Evolutionary conservation across 2,113 vertebrate species (phyloP), one percentile per base, ranked within the genome.

Genomic region (Epinephelus lanceolatus): DNA sequence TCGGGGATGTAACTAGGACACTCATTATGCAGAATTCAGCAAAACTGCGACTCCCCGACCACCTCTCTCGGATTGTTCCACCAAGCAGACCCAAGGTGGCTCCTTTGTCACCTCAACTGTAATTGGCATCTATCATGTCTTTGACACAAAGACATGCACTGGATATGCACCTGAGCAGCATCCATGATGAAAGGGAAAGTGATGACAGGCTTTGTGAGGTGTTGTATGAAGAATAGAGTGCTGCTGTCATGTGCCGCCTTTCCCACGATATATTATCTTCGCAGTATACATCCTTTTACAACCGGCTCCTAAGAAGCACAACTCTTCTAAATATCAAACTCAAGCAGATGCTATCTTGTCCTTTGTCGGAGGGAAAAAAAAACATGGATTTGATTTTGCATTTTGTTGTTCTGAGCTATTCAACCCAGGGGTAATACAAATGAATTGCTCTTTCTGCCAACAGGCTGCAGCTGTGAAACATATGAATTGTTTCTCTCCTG

Each of bases 391-490:
- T 83, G 78, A 91, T 83, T 92, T 80, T 73, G 79, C 78, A 53
- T 88, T 88, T 86, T 82, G 71, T 83, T 89, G 86, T 86, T 76
- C 72, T 81, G 79, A 89, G 84, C 81, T 80, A 81, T 76, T 84
- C 85, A 81, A 92, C 87, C 87, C 88, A 88, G 87, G 86, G 88
- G 89, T 89, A 89, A 92, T 68, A 86, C 86, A 92, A 93, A 91
- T 88, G 87, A 90, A 88, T 82, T 45, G 85, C 77, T 81, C 83
- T 88, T 69, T 81, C 74, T 90, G 91, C 90, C 90, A 91, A 91
- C 83, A 91, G 83, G 82, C 89, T 94, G 91, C 93, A 94, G 92
- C 93, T 94, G 93, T 86, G 91, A 86, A 92, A 80, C 92, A 92
- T 89, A 87, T 92, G 93, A 92, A 91, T 89, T 81, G 85, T 92